Base-by-base conservation (phyloP, 1,140 invertebrate genomes). In the Drosophila ohnishii region DNA sequence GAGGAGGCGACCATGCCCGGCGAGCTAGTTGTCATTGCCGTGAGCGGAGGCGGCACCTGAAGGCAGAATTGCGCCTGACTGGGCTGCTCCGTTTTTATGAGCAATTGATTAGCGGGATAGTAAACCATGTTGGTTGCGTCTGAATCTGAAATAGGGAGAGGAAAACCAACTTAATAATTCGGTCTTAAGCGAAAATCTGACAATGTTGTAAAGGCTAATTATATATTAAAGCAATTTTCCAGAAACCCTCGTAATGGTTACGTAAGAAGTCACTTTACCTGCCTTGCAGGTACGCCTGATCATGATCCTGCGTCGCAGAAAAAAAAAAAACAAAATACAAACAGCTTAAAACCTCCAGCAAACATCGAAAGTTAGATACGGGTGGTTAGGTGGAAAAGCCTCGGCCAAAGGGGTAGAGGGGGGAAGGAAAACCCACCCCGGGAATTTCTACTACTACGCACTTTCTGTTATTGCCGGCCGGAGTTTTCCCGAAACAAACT, bases 81-180 rank as follows among this genome's bases (percentile, higher is more conserved):
- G 51, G 77, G 71, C 67, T 90, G 83, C 75, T 92, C 91, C 39
- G 90, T 80, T 81, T 92, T 92, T 75, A 92, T 91, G 40, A 91
- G 85, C 61, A 91, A 57, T 74, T 87, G 91, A 51, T 88, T 87
- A 44, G 91, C 80, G 57, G 89, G 71, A 65, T 92, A 91, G 63
- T 92, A 92, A 32, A 92, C 91, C 91, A 92, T 92, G 34, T 90
- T 92, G 69, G 64, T 72, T 75, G 64, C 76, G 56, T 78, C 55
- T 80, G 80, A 78, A 76, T 90, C 90, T 91, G 51, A 3, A 88
- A 55, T 40, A 16, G 14, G 53, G 14, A 25, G 10, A n/a, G 55
- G 1, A 28, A 30, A 5, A 9, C 1, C 16, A 16, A 13, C 0
- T 19, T 5, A 19, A 19, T 3, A 42, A 10, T 10, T 4, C 0